Conservation (phyloP, 37 sponge, comb jelly and placozoan genomes). For the Geodia barretti region DNA sequence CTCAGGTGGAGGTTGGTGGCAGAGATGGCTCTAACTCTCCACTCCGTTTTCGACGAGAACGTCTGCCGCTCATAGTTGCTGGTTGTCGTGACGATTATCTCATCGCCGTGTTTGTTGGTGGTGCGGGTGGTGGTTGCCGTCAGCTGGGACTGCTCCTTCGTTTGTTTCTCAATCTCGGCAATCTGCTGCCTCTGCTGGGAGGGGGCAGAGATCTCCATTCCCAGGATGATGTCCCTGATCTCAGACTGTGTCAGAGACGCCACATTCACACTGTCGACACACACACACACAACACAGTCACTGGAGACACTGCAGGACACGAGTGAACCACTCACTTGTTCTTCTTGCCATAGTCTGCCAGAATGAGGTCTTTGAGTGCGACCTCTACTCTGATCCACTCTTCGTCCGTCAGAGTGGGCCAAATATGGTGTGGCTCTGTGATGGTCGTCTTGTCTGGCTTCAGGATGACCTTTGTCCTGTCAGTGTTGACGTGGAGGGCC, state of each 20-base stretch:
- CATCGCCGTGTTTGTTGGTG: slow-evolving; percentile 97
- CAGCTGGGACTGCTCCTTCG: slow-evolving; percentile 97
- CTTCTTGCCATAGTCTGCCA: slow-evolving; percentile 99
- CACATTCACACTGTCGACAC: slow-evolving; percentile 98
- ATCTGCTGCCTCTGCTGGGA: slow-evolving; percentile 99
- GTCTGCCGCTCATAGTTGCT: slow-evolving; percentile 97
- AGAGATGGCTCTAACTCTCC: slow-evolving; percentile 98
- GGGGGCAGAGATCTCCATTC: slow-evolving; percentile 99
- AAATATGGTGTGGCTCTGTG: slow-evolving; percentile 99
- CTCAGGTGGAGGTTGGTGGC: slow-evolving; percentile 99
- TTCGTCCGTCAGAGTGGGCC: slow-evolving; percentile 95
- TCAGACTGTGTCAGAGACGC: slow-evolving; percentile 98
- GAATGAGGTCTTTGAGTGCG: slow-evolving; percentile 95
- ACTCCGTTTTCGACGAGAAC: slow-evolving; percentile 98
- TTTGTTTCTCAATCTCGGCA: slow-evolving; percentile 99
- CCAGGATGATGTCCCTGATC: slow-evolving; percentile 98
- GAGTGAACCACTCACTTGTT: slow-evolving; percentile 81
- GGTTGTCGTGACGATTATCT: slow-evolving; percentile 96
- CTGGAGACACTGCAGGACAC: neutral
- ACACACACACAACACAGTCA: neutral
- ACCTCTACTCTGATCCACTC: slow-evolving; percentile 99
- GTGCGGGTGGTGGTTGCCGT: slow-evolving; percentile 99
- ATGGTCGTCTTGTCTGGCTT: slow-evolving; percentile 99
- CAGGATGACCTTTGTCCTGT: slow-evolving; percentile 96
- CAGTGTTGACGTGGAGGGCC: slow-evolving; percentile 98